These are phyloP conservation scores for Atopsyche davidsoni DNA, from an alignment of 1,140 invertebrate genomes.

Conservation along the genomic window DNA sequence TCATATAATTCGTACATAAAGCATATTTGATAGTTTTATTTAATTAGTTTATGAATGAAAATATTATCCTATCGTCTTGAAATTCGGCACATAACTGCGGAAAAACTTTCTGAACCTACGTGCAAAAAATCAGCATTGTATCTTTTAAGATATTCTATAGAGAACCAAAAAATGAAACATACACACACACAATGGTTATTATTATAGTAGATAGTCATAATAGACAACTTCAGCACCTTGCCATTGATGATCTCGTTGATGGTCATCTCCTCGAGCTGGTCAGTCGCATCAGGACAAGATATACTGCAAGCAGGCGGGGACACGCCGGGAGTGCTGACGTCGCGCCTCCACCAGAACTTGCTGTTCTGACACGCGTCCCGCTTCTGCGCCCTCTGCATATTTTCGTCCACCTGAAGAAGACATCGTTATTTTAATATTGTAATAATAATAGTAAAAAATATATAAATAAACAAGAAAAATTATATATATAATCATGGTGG, in stretches of 20 bases:
- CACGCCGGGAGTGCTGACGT: conserved; percentile 56
- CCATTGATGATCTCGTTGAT: conserved; percentile 98
- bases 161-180: too few species aligned
- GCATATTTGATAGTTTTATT: too few species aligned
- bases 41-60: too few species aligned
- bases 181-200: too few species aligned
- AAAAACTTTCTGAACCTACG: too few species aligned
- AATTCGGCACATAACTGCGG: too few species aligned
- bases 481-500: background rate
- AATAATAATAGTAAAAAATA: background rate
- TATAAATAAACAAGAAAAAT: background rate
- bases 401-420: conserved; percentile 80
- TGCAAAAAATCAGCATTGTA: too few species aligned
- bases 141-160: too few species aligned
- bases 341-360: conserved; percentile 89
- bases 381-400: conserved; percentile 92
- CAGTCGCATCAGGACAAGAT: conserved; percentile 25
- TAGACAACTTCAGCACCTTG: conserved; percentile 56
- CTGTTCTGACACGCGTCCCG: conserved; percentile 75
- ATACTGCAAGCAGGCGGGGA: conserved; percentile 36
- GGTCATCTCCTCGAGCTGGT: conserved; percentile 69
- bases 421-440: conserved; percentile 9
- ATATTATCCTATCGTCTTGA: too few species aligned
- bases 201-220: background rate
- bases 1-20: too few species aligned